Conservation (phyloP, 2,888 invertebrate species). For the Mayetiola destructor region DNA sequence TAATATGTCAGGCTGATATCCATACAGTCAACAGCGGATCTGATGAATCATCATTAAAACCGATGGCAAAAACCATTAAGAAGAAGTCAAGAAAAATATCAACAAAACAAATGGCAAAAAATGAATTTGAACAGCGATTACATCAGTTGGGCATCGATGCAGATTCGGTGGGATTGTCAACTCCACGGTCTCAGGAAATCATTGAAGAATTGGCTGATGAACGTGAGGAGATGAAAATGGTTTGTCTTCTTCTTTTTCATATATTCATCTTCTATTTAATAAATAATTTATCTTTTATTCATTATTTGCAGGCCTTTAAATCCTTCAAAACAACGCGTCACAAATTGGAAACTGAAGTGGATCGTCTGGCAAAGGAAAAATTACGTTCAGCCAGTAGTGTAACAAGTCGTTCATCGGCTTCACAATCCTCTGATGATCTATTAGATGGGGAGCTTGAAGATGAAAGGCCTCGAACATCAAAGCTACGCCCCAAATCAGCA, state of each 20-base stretch:
- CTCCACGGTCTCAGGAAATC: background rate
- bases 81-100: background rate
- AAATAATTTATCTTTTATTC: too few relatives aligned
- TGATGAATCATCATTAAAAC: too few relatives aligned
- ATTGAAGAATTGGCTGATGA: background rate
- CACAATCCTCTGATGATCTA: background rate
- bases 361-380: background rate
- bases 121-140: slow-evolving; percentile 1
- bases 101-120: background rate
- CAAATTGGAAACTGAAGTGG: background rate
- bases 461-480: background rate
- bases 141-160: background rate
- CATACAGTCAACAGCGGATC: background rate
- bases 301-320: background rate
- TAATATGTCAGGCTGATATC: background rate
- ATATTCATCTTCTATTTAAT: too few relatives aligned
- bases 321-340: background rate
- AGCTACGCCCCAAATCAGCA: background rate
- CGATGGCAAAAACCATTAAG: too few relatives aligned
- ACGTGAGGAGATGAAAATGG: slow-evolving; percentile 1
- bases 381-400: background rate
- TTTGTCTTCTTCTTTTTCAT: too few relatives aligned
- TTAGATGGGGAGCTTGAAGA: background rate
- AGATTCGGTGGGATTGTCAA: background rate
- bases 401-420: background rate